Evolutionary conservation across 2,888 invertebrate species (phyloP).

Genomic region (Mythimna vitellina): DNA sequence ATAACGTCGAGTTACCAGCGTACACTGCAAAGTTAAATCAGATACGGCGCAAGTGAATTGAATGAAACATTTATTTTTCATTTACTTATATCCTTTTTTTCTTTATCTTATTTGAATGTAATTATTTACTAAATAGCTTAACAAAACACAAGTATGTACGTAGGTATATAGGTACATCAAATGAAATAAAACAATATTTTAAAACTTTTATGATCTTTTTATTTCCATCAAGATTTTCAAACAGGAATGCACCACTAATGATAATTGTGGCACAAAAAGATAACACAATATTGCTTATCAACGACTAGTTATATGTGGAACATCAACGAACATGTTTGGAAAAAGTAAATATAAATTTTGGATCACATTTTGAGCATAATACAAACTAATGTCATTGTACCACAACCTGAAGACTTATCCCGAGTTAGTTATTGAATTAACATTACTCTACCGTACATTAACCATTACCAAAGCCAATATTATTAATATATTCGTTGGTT

Average conservation of each 20-base stretch:
- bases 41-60: constrained; percentile 6
- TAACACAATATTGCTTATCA: constrained; percentile 34
- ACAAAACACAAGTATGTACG: background rate
- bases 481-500: constrained; percentile 1
- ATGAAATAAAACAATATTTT: constrained; percentile 39
- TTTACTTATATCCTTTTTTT: background rate
- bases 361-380: constrained; percentile 48
- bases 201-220: constrained; percentile 30
- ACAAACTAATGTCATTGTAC: constrained; percentile 29
- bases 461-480: constrained; percentile 1
- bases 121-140: background rate
- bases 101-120: background rate
- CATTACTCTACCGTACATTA: constrained; percentile 12
- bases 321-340: constrained; percentile 11
- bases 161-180: background rate
- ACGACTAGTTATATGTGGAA: constrained; percentile 21
- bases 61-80: background rate
- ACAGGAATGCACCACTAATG: constrained; percentile 27
- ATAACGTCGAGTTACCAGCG: constrained; percentile 76
- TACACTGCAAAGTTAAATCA: constrained; percentile 69
- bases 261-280: constrained; percentile 16
- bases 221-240: constrained; percentile 41
- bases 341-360: constrained; percentile 31
- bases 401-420: constrained; percentile 39
- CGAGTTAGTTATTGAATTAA: background rate